Conservation (phyloP, 2,113 vertebrate species). For the Dolichallabes microphthalmus region DNA sequence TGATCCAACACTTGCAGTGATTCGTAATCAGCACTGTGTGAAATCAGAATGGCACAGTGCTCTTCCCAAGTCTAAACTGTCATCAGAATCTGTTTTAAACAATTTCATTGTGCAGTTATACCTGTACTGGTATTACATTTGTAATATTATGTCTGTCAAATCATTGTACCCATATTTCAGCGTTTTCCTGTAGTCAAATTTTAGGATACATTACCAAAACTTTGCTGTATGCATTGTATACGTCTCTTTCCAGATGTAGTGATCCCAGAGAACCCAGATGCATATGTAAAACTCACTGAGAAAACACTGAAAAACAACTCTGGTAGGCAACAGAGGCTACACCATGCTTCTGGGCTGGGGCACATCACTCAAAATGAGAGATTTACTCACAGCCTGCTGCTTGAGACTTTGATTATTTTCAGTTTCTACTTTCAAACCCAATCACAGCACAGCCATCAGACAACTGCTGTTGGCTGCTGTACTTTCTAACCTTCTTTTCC, state of each 20-base stretch:
- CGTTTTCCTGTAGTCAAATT: constrained; percentile 10
- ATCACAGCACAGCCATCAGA: constrained; percentile 29
- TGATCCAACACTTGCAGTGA: neutral
- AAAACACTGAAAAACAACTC: constrained; percentile 84
- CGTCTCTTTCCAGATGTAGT: constrained; percentile 92
- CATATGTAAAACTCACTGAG: constrained; percentile 94
- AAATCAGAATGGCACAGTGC: too few relatives aligned
- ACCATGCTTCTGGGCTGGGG: constrained; percentile 60
- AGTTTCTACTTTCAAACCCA: constrained; percentile 56
- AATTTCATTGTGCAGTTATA: neutral
- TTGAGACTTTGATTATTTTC: constrained; percentile 61
- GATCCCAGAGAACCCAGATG: constrained; percentile 92
- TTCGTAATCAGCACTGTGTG: neutral
- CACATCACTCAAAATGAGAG: constrained; percentile 23
- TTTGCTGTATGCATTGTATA: constrained; percentile 70
- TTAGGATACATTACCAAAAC: constrained; percentile 33
- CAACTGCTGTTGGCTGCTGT: constrained; percentile 50
- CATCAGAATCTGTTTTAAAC: neutral
- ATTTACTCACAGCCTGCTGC: constrained; percentile 52
- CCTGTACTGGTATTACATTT: neutral
- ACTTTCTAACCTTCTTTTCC: constrained; percentile 62
- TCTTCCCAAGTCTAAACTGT: neutral
- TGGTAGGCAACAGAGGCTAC: constrained; percentile 81
- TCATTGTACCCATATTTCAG: neutral
- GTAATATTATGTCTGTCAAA: neutral